Evolutionary conservation across 2,888 invertebrate genomes (phyloP).

Genomic region (Callosobruchus maculatus): DNA sequence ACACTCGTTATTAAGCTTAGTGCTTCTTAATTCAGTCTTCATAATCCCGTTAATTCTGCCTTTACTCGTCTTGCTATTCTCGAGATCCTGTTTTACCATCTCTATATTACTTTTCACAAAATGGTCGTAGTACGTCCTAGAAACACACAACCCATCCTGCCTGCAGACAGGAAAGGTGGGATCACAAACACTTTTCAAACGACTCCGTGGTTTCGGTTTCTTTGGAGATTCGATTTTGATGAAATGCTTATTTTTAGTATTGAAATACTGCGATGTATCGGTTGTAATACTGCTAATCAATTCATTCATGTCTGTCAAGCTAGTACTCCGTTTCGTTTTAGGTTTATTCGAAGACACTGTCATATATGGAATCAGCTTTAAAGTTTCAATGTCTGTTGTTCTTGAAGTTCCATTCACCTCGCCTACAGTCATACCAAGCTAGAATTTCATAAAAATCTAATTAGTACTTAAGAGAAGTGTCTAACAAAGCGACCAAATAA

Average conservation of each 20-base stretch:
- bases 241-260: constrained; percentile 49
- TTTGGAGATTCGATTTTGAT: constrained; percentile 53
- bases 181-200: constrained; percentile 67
- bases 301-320: constrained; percentile 63
- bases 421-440: background rate
- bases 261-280: constrained; percentile 18
- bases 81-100: constrained; percentile 8
- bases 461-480: too few species aligned
- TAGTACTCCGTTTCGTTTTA: constrained; percentile 48
- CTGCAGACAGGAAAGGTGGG: constrained; percentile 75
- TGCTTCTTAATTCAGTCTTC: too few species aligned
- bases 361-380: constrained; percentile 17
- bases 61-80: background rate
- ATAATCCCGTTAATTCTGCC: background rate
- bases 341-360: constrained; percentile 25
- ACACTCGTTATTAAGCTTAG: too few species aligned
- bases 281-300: constrained; percentile 50
- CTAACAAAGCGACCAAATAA: too few species aligned
- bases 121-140: constrained; percentile 36
- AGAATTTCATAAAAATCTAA: too few species aligned
- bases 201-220: constrained; percentile 27
- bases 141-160: constrained; percentile 69
- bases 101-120: constrained; percentile 6
- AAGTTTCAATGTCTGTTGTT: background rate
- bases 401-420: background rate